Percentiles rank a stretch among this genome's conserved stretches.
These are phyloP conservation scores for Sycobia sp. DNA, from an alignment of 1,140 invertebrate species.

Conservation along the genomic window DNA sequence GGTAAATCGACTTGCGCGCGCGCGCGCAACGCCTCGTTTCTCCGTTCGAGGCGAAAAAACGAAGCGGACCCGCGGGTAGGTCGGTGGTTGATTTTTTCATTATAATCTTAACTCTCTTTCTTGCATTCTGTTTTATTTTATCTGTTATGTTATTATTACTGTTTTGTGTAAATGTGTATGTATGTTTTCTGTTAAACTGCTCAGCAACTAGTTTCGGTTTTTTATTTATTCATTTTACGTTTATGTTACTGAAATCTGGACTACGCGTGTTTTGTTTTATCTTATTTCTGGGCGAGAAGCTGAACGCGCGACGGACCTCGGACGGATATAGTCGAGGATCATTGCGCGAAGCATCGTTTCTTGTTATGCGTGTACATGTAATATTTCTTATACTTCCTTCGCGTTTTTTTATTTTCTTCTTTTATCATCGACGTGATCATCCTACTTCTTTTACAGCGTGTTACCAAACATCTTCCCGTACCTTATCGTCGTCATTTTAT, in stretches of 20 bases:
- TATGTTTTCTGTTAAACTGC: slow-evolving; percentile 53
- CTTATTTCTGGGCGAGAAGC: slow-evolving; percentile 41
- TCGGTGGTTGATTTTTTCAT: slow-evolving; percentile 53
- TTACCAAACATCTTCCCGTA: slow-evolving; percentile 62
- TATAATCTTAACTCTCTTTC: slow-evolving; percentile 42
- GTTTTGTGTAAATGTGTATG: slow-evolving; percentile 36
- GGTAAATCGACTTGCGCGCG: too few species aligned
- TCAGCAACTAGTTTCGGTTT: slow-evolving; percentile 56
- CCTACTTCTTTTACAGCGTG: slow-evolving; percentile 41
- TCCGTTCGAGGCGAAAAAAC: slow-evolving; percentile 49
- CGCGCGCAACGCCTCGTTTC: background rate
- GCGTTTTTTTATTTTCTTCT: slow-evolving; percentile 31
- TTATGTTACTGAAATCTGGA: slow-evolving; percentile 41
- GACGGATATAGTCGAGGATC: slow-evolving; percentile 29
- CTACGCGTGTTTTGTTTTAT: slow-evolving; percentile 36
- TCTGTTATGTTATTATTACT: slow-evolving; percentile 43
- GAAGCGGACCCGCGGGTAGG: slow-evolving; percentile 64
- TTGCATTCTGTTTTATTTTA: slow-evolving; percentile 38
- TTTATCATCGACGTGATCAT: slow-evolving; percentile 19
- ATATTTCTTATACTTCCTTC: slow-evolving; percentile 39
- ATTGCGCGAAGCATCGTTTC: slow-evolving; percentile 36
- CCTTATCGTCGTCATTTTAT: slow-evolving; percentile 63
- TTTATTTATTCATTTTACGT: slow-evolving; percentile 44
- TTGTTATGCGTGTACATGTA: slow-evolving; percentile 46
- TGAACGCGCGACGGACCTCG: slow-evolving; percentile 40